Base-by-base conservation (phyloP, 2,797 vertebrate species). In the Orestias chungarensis region DNA sequence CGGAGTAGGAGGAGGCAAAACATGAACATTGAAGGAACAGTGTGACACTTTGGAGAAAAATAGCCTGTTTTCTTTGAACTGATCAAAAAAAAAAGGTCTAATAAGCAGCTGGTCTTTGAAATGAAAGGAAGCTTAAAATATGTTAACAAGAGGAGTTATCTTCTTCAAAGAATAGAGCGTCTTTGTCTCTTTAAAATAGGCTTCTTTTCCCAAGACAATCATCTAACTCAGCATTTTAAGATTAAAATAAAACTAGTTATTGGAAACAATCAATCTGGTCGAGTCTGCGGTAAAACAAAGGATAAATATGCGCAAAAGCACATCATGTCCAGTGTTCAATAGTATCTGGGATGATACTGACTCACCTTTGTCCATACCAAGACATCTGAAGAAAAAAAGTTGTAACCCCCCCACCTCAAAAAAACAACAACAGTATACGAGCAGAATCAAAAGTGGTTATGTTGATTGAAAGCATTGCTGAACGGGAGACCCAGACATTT, bases 1-100 rank as follows among this genome's bases (percentile, higher is more conserved):
- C 67, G 47, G 49, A 84, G 64, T 69, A 64, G n/a, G 71, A 79
- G 59, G 43, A 68, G 42, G 64, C 25, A 67, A 0, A 0, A 76
- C 80, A 59, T 71, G 0, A 68, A 75, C 40, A 68, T 75, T 29
- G 25, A 68, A 14, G 29, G 54, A 74, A 20, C 5, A n/a, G 44
- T 66, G 65, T 65, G 64, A 71, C 59, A 38, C 74, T 75, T 79
- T n/a, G 14, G 6, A 52, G 38, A 17, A n/a, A 47, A 66, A 64
- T n/a, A 18, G 0, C 20, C 29, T 47, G 17, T 52, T 78, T 47
- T 40, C 38, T 75, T n/a, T 0, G 38, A 66, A 29, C 17, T 23
- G 29, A n/a, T 57, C 52, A 42, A 62, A 62, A 59, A 40, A 50
- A 42, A 40, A 40, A 14, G 59, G 23, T 62, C 38, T 42, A 62